Evolutionary conservation across 2,888 invertebrate genomes (phyloP).

Genomic region (Lepidochitona cinerea): DNA sequence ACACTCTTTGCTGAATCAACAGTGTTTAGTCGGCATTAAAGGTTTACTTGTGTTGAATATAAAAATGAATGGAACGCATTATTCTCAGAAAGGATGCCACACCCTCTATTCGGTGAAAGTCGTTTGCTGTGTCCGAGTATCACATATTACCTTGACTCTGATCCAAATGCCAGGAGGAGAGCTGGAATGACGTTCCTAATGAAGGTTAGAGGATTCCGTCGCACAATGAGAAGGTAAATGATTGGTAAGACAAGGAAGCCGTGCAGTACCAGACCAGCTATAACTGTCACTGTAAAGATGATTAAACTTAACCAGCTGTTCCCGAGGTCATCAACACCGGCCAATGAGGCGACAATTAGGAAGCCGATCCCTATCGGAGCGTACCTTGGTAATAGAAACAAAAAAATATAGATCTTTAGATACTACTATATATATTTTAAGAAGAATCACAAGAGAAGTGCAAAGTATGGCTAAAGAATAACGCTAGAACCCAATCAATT

Average conservation of each 20-base stretch:
- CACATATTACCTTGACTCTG: background rate
- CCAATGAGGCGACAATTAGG: constrained; percentile 81
- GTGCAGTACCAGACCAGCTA: constrained; percentile 85
- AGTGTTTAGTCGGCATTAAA: too few relatives aligned
- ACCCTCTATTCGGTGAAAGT: too few relatives aligned
- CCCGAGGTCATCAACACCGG: constrained; percentile 79
- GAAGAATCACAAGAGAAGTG: too few relatives aligned
- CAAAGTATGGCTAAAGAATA: too few relatives aligned
- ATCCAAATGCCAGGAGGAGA: background rate
- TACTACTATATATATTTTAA: too few relatives aligned
- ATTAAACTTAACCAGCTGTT: constrained; percentile 71
- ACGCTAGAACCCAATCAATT: too few relatives aligned
- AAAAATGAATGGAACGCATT: background rate
- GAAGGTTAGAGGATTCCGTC: constrained; percentile 81
- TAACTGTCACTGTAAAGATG: constrained; percentile 80
- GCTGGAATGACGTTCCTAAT: background rate
- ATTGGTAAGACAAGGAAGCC: constrained; percentile 87
- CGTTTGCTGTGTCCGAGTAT: too few relatives aligned
- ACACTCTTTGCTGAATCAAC: too few relatives aligned
- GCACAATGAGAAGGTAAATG: constrained; percentile 83
- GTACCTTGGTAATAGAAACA: too few relatives aligned
- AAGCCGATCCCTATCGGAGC: constrained; percentile 44
- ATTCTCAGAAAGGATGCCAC: too few relatives aligned
- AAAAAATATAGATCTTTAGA: too few relatives aligned
- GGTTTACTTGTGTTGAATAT: too few relatives aligned